Percentiles rank a stretch among this genome's conserved stretches.
Evolutionary conservation across 2,797 vertebrate species (phyloP).

Genomic region (Psittacula derbiana): DNA sequence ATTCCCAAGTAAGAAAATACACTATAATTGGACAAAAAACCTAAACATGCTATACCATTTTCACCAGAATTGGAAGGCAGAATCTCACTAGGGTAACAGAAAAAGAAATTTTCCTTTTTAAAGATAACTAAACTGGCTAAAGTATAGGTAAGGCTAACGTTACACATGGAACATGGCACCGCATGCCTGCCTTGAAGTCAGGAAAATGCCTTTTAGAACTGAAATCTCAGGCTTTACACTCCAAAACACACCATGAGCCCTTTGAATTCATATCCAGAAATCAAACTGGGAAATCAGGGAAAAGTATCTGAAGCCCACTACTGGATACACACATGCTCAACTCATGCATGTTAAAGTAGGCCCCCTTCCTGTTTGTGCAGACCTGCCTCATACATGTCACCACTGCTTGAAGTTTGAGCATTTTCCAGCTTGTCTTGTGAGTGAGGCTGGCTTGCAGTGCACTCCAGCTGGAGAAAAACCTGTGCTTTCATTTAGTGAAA

Average conservation of each 20-base stretch:
- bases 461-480: background rate
- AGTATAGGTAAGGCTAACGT: rapidly evolving
- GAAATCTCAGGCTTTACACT: background rate
- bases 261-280: background rate
- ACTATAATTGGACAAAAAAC: background rate
- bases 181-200: rapidly evolving
- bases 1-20: background rate
- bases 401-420: background rate
- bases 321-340: rapidly evolving
- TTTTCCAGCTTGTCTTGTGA: background rate
- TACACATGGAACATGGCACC: rapidly evolving
- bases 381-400: background rate
- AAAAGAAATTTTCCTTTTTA: background rate
- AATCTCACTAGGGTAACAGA: background rate
- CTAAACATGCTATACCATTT: background rate
- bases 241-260: background rate
- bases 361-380: background rate
- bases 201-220: background rate
- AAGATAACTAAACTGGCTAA: background rate
- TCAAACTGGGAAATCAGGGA: background rate
- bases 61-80: background rate
- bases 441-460: background rate
- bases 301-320: background rate
- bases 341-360: background rate
- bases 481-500: background rate